Percentiles rank a stretch among this genome's conserved stretches.
Evolutionary conservation across 37 sponge, comb jelly and placozoan species (phyloP).

Genomic region (Diacarnus erythraeanus): DNA sequence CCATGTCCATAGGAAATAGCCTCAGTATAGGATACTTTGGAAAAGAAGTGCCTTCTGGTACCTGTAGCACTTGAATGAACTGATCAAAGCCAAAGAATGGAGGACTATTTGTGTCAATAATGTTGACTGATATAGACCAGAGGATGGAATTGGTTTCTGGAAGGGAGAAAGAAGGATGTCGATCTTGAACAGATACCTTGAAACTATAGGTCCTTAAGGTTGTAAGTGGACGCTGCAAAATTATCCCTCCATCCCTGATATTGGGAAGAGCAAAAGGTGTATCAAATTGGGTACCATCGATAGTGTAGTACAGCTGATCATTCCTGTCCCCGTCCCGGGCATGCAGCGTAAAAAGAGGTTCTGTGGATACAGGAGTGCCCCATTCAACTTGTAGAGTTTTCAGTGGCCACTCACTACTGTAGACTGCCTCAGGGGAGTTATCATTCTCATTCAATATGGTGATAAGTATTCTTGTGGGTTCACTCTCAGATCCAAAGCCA

Average conservation of each 20-base stretch:
- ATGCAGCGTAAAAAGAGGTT: constrained; percentile 28
- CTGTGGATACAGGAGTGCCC: constrained; percentile 43
- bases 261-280: constrained; percentile 50
- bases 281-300: not conserved
- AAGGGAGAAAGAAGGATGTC: constrained; percentile 29
- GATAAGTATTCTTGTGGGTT: constrained; percentile 33
- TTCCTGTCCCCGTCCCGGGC: constrained; percentile 52
- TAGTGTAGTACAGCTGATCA: constrained; percentile 17
- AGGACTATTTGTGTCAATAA: constrained; percentile 58
- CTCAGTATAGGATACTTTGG: constrained; percentile 10
- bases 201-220: constrained; percentile 33
- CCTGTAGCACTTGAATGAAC: constrained; percentile 1
- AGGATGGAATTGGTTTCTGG: constrained; percentile 33
- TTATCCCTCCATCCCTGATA: constrained; percentile 33
- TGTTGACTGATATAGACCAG: constrained; percentile 34
- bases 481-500: constrained; percentile 34
- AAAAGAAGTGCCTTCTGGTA: constrained; percentile 4
- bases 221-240: constrained; percentile 28
- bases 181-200: constrained; percentile 41
- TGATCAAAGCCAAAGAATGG: constrained; percentile 44
- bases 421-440: constrained; percentile 36
- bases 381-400: constrained; percentile 53
- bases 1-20: constrained; percentile 41
- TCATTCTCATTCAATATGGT: constrained; percentile 65
- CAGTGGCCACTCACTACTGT: constrained; percentile 43